Base-by-base conservation (phyloP, 1,140 invertebrate species). In the Mactra quadrangularis region DNA sequence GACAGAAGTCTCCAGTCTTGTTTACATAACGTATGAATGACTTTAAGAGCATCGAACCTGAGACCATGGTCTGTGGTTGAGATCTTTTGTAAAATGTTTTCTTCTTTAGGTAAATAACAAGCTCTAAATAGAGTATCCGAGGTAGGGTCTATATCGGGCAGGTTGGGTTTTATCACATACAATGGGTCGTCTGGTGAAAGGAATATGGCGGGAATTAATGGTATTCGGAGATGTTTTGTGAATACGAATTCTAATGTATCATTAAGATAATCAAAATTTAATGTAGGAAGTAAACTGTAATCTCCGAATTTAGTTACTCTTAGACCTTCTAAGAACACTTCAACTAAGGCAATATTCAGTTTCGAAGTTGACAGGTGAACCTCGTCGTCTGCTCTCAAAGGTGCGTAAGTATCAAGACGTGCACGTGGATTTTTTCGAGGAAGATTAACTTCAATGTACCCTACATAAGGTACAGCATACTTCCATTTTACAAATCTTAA, bases 1-100 rank as follows among this genome's bases (percentile, higher is more conserved):
- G 77, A 50, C 15, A 72, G 76, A 19, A 90, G 81, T 41, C 88
- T 82, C 86, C 86, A 89, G 72, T 90, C 89, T 29, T 83, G 84
- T 70, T 86, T 76, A 25, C 87, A 85, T 27, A 87, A 45, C 11
- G 70, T 72, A 25, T 85, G 74, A 17, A 90, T 66, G 0, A 88
- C 62, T 68, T 88, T 87, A 22, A 87, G 52, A 6, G 89, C 86
- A 33, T 83, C 77, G 9, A 87, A 31, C 29, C 89, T 60, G n/a
- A 88, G 86, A 1, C 84, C 84, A 55, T 86, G 85, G 66, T 90
- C 89, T 2, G 87, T 88, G 29, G 57, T 71, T 31, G 85, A 79
- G 22, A 90, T 84, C n/a, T 86, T 87, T 19, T 55, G 59, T 11
- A 90, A 72, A 27, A 90, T 88, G 1, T 84, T 82, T 59, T 86